Percentiles rank a stretch among this genome's conserved stretches.
Conservation (phyloP, 2,797 vertebrate genomes). For the Hylomyscus alleni region DNA sequence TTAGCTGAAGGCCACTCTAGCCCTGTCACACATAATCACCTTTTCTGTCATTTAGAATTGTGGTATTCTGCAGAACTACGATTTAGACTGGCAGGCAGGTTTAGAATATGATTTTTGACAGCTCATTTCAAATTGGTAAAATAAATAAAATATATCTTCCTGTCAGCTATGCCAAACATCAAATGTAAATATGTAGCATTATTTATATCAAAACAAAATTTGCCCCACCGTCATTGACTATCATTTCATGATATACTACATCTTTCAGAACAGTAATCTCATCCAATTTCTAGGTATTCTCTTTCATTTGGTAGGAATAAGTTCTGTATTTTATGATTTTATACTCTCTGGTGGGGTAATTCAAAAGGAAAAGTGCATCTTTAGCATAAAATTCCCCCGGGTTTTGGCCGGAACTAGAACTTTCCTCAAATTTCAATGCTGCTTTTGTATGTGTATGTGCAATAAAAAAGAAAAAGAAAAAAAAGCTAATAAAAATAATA, state of each 20-base stretch:
- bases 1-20: neutral
- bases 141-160: slow-evolving; percentile 41
- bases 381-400: neutral
- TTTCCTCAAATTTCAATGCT: slow-evolving; percentile 40
- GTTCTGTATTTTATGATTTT: slow-evolving; percentile 39
- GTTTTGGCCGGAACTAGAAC: slow-evolving; percentile 45
- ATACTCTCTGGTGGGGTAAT: neutral
- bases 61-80: neutral
- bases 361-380: slow-evolving; percentile 66
- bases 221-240: neutral
- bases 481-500: slow-evolving; percentile 65
- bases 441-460: slow-evolving; percentile 66
- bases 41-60: slow-evolving; percentile 26
- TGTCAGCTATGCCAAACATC: neutral
- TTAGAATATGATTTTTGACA: slow-evolving; percentile 28
- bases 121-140: slow-evolving; percentile 54
- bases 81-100: neutral
- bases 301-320: slow-evolving; percentile 58
- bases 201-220: slow-evolving; percentile 55
- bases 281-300: slow-evolving; percentile 12
- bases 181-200: neutral
- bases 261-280: slow-evolving; percentile 37
- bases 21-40: slow-evolving; percentile 5
- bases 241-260: neutral
- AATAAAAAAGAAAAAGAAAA: slow-evolving; percentile 75